Evolutionary conservation across 2,113 vertebrate species (phyloP).

Genomic region (Sceloporus tristichus): DNA sequence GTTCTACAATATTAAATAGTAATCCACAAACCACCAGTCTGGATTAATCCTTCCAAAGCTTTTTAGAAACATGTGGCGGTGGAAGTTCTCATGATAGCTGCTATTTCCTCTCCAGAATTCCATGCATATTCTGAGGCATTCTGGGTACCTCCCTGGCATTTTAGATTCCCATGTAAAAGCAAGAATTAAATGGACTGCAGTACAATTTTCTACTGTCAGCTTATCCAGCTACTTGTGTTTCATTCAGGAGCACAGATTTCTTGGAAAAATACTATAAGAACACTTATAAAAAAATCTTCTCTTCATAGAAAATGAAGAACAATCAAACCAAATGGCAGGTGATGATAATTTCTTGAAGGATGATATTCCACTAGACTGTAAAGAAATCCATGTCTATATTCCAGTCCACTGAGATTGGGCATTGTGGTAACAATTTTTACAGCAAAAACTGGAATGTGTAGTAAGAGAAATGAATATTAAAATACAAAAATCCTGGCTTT

Average conservation of each 20-base stretch:
- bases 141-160: no score
- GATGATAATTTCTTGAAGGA: background rate
- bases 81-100: background rate
- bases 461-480: background rate
- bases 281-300: background rate
- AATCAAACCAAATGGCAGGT: background rate
- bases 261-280: background rate
- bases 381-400: background rate
- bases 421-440: background rate
- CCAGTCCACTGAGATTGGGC: background rate
- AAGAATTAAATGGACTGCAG: background rate
- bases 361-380: background rate
- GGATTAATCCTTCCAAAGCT: background rate
- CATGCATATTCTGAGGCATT: background rate
- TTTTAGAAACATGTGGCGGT: background rate
- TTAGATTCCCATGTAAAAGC: background rate
- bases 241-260: background rate
- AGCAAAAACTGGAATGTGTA: background rate
- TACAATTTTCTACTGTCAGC: background rate
- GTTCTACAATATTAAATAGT: no score
- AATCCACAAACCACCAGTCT: no score
- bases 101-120: background rate
- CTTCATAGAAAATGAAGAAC: background rate
- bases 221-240: background rate
- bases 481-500: background rate